Evolutionary conservation across 2,113 vertebrate genomes (phyloP).

Genomic region (Bagarius yarrelli): DNA sequence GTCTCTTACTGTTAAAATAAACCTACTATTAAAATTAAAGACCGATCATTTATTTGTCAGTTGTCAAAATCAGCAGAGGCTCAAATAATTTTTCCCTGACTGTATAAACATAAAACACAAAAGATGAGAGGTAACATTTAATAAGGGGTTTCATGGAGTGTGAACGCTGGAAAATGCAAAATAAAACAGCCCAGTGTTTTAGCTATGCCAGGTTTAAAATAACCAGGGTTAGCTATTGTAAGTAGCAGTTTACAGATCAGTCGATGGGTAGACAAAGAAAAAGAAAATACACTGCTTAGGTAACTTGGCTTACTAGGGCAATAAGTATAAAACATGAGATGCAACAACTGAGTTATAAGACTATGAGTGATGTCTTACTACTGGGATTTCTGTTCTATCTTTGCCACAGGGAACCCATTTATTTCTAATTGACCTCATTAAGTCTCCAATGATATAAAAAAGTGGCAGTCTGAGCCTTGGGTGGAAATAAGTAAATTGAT

Average conservation of each 20-base stretch:
- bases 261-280: neutral
- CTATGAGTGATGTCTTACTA: slow-evolving; percentile 43
- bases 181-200: too few species aligned
- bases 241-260: neutral
- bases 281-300: neutral
- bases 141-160: too few species aligned
- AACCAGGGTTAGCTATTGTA: neutral
- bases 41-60: too few species aligned
- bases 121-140: too few species aligned
- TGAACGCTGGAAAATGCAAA: too few species aligned
- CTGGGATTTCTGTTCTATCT: slow-evolving; percentile 56
- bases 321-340: slow-evolving; percentile 2
- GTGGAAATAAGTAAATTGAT: slow-evolving; percentile 54
- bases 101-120: too few species aligned
- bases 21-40: too few species aligned
- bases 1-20: too few species aligned
- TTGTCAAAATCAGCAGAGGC: too few species aligned
- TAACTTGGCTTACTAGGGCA: slow-evolving; percentile 39
- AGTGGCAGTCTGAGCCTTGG: slow-evolving; percentile 41
- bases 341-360: slow-evolving; percentile 39
- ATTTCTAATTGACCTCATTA: slow-evolving; percentile 66
- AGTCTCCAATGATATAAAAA: slow-evolving; percentile 60
- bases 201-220: too few species aligned
- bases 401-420: slow-evolving; percentile 68
- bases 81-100: too few species aligned